phyloP scores from a whole-genome alignment of 2,113 vertebrate genomes.

The Pelusios castaneus region DNA sequence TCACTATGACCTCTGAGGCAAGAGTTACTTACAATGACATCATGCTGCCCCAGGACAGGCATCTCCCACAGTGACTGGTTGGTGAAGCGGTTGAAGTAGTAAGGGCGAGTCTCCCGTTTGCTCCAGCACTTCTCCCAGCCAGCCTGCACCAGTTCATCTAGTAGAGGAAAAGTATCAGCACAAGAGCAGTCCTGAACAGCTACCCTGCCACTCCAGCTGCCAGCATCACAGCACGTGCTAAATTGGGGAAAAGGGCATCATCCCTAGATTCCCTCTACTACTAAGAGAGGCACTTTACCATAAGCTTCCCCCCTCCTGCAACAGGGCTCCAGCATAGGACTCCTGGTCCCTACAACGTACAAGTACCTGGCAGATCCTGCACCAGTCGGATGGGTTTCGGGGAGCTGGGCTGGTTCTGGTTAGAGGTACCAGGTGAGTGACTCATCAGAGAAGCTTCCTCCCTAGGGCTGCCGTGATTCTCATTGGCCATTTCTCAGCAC shows the following conservation, averaged over 20 bases:
- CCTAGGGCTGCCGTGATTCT: conserved; percentile 89
- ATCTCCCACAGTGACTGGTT: conserved; percentile 99
- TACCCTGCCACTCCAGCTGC: neutral
- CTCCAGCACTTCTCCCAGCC: conserved; percentile 99
- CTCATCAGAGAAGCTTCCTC: conserved; percentile 87
- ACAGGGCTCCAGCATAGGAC: accelerated
- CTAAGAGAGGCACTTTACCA: accelerated
- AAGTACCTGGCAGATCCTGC: conserved; percentile 93
- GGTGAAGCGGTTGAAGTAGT: conserved; percentile 98
- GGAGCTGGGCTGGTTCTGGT: conserved; percentile 88
- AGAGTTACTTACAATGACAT: conserved; percentile 90
- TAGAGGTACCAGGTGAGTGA: conserved; percentile 87
- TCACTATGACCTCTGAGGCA: accelerated
- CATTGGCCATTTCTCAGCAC: conserved; percentile 92
- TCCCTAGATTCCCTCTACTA: accelerated
- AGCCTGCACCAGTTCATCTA: conserved; percentile 97
- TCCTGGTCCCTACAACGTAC: accelerated
- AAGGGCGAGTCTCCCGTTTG: conserved; percentile 93
- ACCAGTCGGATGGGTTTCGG: conserved; percentile 88
- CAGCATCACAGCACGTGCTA: neutral
- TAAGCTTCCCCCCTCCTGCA: neutral
- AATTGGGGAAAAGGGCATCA: accelerated
- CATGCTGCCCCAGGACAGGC: conserved; percentile 95
- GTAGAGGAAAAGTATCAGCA: neutral
- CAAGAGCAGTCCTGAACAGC: neutral